A percentile compares a stretch with the other conserved stretches of the same genome.
Conservation (phyloP, 2,888 invertebrate genomes). For the Stenichneumon culpator region DNA sequence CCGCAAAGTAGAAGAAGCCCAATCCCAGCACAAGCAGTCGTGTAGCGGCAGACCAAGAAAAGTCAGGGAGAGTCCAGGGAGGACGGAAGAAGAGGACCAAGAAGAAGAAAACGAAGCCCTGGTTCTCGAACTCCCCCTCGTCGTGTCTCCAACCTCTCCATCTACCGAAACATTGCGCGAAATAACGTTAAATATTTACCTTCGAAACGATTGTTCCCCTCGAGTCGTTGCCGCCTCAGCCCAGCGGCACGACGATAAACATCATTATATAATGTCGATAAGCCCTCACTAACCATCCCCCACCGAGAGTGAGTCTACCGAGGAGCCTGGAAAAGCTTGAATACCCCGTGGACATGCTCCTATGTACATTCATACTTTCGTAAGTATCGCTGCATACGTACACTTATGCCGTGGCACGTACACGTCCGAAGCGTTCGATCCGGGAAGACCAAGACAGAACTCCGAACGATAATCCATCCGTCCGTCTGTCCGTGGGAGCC, state of each 20-base stretch:
- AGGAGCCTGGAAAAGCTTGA: conserved; percentile 60
- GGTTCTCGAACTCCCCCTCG: conserved; percentile 50
- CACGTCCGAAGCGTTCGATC: conserved; percentile 36
- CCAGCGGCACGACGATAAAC: conserved; percentile 83
- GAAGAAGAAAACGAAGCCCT: conserved; percentile 13
- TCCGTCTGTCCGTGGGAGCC: conserved; percentile 40
- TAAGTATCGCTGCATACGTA: conserved; percentile 19
- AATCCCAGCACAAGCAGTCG: conserved; percentile 7
- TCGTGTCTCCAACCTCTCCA: conserved; percentile 40
- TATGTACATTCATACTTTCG: conserved; percentile 52
- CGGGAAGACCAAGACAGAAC: conserved; percentile 40
- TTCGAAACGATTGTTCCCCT: conserved; percentile 75
- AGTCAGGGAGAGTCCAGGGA: conserved; percentile 25
- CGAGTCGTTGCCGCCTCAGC: conserved; percentile 49
- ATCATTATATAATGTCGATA: conserved; percentile 85
- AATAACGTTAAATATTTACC: conserved; percentile 85
- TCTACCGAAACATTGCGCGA: conserved; percentile 84
- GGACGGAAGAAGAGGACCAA: conserved; percentile 15
- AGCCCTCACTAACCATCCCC: conserved; percentile 70
- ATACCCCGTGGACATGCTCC: conserved; percentile 43
- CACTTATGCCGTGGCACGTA: conserved; percentile 68
- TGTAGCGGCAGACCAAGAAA: background rate
- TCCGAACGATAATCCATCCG: conserved; percentile 58
- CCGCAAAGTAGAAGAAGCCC: conserved; percentile 9
- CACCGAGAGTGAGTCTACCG: conserved; percentile 40